A percentile compares a stretch with the other conserved stretches of the same genome.
Evolutionary conservation across 2,797 vertebrate species (phyloP).

Genomic region (Clarias platycephalus): DNA sequence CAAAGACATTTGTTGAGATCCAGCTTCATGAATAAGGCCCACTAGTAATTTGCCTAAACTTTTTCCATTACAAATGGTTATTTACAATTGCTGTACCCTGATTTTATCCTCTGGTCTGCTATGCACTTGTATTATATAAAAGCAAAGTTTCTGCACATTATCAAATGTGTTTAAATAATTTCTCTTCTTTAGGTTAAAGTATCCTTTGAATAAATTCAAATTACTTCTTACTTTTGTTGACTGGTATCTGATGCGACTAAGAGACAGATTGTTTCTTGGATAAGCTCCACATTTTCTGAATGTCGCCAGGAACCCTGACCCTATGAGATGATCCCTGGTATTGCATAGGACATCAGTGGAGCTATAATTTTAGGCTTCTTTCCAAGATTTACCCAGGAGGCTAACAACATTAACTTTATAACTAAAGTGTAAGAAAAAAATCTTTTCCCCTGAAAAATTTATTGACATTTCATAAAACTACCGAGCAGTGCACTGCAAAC

Average conservation of each 20-base stretch:
- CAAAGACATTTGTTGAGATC: neutral
- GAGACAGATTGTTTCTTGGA: slow-evolving; percentile 40
- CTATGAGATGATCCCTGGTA: slow-evolving; percentile 10
- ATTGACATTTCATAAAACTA: neutral
- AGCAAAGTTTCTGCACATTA: neutral
- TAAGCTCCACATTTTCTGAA: slow-evolving; percentile 37
- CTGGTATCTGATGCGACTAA: slow-evolving; percentile 21
- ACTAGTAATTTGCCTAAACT: neutral
- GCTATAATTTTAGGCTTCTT: slow-evolving; percentile 25
- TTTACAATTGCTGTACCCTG: neutral
- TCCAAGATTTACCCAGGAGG: slow-evolving; percentile 11
- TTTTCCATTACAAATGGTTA: neutral
- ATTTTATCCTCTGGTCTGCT: slow-evolving; percentile 1
- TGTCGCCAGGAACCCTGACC: slow-evolving; percentile 25
- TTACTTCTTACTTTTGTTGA: slow-evolving; percentile 27
- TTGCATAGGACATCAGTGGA: slow-evolving; percentile 12
- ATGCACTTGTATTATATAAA: neutral
- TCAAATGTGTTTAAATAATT: slow-evolving; percentile 18
- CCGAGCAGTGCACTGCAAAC: neutral
- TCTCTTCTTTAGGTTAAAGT: slow-evolving; percentile 29
- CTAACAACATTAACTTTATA: neutral
- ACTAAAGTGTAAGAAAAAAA: neutral
- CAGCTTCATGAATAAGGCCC: neutral
- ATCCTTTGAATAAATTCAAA: slow-evolving; percentile 32
- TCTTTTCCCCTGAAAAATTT: neutral